These are phyloP conservation scores for Bufotes viridis DNA, from an alignment of 2,797 vertebrate species.

Conservation along the genomic window DNA sequence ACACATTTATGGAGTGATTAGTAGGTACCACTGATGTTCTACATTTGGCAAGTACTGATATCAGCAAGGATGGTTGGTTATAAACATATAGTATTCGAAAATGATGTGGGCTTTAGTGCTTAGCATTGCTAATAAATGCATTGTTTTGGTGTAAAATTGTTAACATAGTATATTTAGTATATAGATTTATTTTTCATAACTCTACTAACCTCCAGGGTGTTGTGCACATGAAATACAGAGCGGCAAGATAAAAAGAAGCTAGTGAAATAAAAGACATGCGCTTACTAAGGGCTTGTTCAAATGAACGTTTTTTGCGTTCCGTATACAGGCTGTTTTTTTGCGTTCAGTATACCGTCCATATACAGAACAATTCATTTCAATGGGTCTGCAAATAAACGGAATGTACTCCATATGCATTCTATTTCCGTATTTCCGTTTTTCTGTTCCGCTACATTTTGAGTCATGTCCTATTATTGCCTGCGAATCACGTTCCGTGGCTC, in stretches of 20 bases:
- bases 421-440: too few relatives aligned
- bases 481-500: too few relatives aligned
- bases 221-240: neutral
- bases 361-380: too few relatives aligned
- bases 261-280: too few relatives aligned
- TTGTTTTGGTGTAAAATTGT: neutral
- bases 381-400: too few relatives aligned
- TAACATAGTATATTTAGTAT: neutral
- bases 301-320: too few relatives aligned
- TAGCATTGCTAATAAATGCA: neutral
- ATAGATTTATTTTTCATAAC: neutral
- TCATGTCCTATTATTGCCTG: too few relatives aligned
- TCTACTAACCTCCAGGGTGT: neutral
- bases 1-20: slow-evolving; percentile 53
- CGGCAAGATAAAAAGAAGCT: neutral
- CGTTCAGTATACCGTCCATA: too few relatives aligned
- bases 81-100: neutral
- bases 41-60: slow-evolving; percentile 26
- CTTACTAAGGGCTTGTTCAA: too few relatives aligned
- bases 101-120: neutral
- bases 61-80: slow-evolving; percentile 10
- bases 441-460: too few relatives aligned
- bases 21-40: slow-evolving; percentile 42
- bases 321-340: too few relatives aligned
- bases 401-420: too few relatives aligned